Evolutionary conservation across 2,888 invertebrate species (phyloP).

Genomic region (Polydrusus tereticollis): DNA sequence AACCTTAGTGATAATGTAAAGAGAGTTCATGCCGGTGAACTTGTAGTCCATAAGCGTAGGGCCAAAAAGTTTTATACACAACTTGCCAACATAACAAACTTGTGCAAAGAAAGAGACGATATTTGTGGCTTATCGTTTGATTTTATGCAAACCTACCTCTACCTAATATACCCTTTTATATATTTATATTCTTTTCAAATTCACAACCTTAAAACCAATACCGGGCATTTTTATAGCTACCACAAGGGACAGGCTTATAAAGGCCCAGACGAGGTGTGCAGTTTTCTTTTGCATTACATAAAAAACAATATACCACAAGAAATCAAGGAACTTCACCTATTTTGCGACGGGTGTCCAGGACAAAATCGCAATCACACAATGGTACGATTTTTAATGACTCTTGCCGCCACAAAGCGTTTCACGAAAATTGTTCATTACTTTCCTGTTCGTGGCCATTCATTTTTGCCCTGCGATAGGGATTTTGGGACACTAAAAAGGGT

Average conservation of each 20-base stretch:
- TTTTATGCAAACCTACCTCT: constrained; percentile 1
- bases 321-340: too few relatives aligned
- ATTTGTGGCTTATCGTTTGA: constrained; percentile 3
- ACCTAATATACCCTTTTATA: not conserved
- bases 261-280: too few relatives aligned
- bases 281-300: constrained; percentile 5
- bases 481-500: constrained; percentile 6
- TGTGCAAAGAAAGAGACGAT: constrained; percentile 8
- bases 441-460: too few relatives aligned
- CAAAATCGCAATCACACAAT: too few relatives aligned
- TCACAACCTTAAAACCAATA: constrained; percentile 5
- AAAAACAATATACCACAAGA: not conserved
- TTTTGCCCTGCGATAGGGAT: too few relatives aligned
- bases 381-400: too few relatives aligned
- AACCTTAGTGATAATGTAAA: not conserved
- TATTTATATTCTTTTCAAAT: not conserved
- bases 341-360: too few relatives aligned
- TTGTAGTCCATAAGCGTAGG: constrained; percentile 2
- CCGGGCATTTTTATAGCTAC: constrained; percentile 5
- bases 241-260: constrained; percentile 12
- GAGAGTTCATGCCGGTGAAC: constrained; percentile 4
- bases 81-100: constrained; percentile 5
- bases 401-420: constrained; percentile 1
- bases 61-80: not conserved
- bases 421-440: too few relatives aligned